These are phyloP conservation scores for Leuciscus waleckii DNA, from an alignment of 2,797 vertebrate genomes.

Conservation along the genomic window DNA sequence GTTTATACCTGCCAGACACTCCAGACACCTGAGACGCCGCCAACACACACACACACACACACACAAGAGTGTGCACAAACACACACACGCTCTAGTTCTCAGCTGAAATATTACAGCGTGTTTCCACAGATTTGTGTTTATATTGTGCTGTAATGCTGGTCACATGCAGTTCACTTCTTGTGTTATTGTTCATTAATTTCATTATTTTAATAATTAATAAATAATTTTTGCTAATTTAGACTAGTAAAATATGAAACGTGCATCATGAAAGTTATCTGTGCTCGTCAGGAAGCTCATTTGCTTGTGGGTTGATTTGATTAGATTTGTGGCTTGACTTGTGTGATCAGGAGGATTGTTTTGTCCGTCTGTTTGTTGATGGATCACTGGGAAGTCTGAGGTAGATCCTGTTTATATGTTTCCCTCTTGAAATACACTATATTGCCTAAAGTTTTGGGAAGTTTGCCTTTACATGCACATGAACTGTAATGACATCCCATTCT, in stretches of 20 bases:
- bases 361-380: neutral
- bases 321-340: neutral
- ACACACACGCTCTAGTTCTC: neutral
- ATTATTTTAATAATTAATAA: no score
- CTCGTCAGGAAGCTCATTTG: neutral
- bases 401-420: neutral
- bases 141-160: no score
- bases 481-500: no score
- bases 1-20: constrained; percentile 43
- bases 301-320: neutral
- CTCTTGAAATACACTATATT: neutral
- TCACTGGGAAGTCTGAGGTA: neutral
- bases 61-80: neutral
- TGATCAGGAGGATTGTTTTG: neutral
- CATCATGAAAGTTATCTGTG: neutral
- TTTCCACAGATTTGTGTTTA: neutral
- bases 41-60: neutral
- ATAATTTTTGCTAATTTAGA: neutral
- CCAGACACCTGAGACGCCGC: constrained; percentile 19
- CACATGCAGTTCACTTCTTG: no score
- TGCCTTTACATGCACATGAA: no score
- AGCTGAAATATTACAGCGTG: neutral
- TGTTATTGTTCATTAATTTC: no score
- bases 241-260: neutral
- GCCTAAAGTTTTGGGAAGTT: no score